Percentiles rank a stretch among this genome's conserved stretches.
These are phyloP conservation scores for Plutomurus gul DNA, from an alignment of 1,140 invertebrate species.

Conservation along the genomic window DNA sequence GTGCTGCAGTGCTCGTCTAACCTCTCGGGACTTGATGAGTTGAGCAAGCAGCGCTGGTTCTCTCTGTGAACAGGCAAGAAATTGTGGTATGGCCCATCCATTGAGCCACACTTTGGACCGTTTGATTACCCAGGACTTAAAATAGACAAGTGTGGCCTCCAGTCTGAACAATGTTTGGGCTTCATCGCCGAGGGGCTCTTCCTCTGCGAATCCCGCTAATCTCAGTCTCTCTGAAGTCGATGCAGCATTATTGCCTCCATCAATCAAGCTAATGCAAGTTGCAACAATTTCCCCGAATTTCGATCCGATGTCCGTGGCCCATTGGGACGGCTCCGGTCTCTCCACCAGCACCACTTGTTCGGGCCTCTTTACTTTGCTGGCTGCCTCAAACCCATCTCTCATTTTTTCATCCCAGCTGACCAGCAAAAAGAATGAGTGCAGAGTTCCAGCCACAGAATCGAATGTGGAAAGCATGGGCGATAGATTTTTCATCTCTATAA, in stretches of 20 bases:
- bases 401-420: slow-evolving; percentile 52
- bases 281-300: slow-evolving; percentile 48
- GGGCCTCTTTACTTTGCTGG: slow-evolving; percentile 41
- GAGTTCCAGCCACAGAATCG: slow-evolving; percentile 35
- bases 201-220: slow-evolving; percentile 26
- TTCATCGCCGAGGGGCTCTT: slow-evolving; percentile 46
- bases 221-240: neutral
- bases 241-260: slow-evolving; percentile 9
- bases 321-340: slow-evolving; percentile 10
- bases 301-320: slow-evolving; percentile 44
- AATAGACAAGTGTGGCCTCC: slow-evolving; percentile 49
- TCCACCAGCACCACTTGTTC: slow-evolving; percentile 42
- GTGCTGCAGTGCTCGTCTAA: no score
- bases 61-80: slow-evolving; percentile 50
- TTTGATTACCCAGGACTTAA: slow-evolving; percentile 44
- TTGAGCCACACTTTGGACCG: slow-evolving; percentile 50
- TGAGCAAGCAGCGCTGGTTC: slow-evolving; percentile 43
- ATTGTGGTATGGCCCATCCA: slow-evolving; percentile 49
- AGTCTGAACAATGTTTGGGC: slow-evolving; percentile 49
- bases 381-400: slow-evolving; percentile 25
- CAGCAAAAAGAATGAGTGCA: slow-evolving; percentile 44
- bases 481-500: slow-evolving; percentile 24
- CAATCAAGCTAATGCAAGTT: slow-evolving; percentile 40
- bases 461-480: slow-evolving; percentile 39
- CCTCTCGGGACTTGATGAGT: slow-evolving; percentile 41